These are phyloP conservation scores for Ceraclea dissimilis DNA, from an alignment of 2,888 invertebrate species.

Conservation along the genomic window DNA sequence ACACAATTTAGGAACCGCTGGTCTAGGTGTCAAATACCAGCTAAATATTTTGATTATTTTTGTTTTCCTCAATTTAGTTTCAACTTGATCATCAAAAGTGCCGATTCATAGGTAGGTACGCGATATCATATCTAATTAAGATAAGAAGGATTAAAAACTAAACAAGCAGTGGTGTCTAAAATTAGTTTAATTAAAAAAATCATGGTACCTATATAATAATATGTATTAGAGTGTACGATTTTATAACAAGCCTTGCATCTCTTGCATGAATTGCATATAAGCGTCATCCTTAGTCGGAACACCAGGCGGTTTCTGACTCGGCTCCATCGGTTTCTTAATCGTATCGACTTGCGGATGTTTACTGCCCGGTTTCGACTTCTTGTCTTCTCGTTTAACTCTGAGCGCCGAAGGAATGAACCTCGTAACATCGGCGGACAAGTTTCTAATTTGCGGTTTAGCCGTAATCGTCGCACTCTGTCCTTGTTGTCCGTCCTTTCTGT, in stretches of 20 bases:
- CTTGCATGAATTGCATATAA: conserved; percentile 97
- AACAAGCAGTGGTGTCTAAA: too few relatives aligned
- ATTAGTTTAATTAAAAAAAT: too few relatives aligned
- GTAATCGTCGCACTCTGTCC: conserved; percentile 75
- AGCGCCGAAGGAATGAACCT: conserved; percentile 90
- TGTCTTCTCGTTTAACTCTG: conserved; percentile 82
- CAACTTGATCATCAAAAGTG: too few relatives aligned
- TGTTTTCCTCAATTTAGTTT: too few relatives aligned
- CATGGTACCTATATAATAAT: too few relatives aligned
- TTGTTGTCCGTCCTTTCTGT: conserved; percentile 58
- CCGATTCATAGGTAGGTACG: too few relatives aligned
- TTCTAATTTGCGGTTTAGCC: conserved; percentile 94
- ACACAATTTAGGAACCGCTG: too few relatives aligned
- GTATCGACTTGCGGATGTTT: conserved; percentile 43
- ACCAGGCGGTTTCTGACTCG: conserved; percentile 41
- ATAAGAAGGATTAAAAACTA: too few relatives aligned
- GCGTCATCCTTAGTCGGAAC: conserved; percentile 89
- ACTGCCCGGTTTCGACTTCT: conserved; percentile 50
- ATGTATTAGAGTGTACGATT: too few relatives aligned
- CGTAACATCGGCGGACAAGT: conserved; percentile 89
- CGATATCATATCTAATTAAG: too few relatives aligned
- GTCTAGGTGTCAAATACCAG: too few relatives aligned
- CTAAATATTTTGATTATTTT: too few relatives aligned
- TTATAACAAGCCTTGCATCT: conserved; percentile 90
- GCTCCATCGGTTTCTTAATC: conserved; percentile 45